Evolutionary conservation across 2,113 vertebrate species (phyloP), one percentile per base, ranked within the genome.

Genomic region (Perognathus longimembris): DNA sequence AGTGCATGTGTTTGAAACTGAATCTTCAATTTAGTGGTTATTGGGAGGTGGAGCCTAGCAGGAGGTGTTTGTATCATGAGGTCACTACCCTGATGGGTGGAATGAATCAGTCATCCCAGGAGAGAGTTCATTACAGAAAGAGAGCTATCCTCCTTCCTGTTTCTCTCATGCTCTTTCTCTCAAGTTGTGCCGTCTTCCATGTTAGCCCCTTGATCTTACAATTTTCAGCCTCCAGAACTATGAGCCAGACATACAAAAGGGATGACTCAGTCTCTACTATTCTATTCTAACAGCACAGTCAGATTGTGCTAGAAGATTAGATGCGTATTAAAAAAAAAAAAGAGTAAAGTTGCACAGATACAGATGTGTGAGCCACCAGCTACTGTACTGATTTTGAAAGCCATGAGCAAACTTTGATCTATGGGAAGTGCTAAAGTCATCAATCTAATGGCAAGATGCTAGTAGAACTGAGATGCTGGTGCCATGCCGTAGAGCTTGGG

Each of bases 321-420:
- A 40, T 54, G 24, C 69, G 26, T 73, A 77, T 22, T 30, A 26
- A 32, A 30, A 30, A 67, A 32, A 34, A 34, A 80, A 40, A 83
- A 76, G 24, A 61, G 8, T 69, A 82, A 93, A 59, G 20, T 38
- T 9, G 32, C 40, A 21, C 5, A 5, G 24, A 79, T 40, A 90
- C 26, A 77, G 38, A 76, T 79, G 90, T 59, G 66, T 79, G 59
- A 88, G 63, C 7, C 34, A 94, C 7, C 20, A 79, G 69, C 38
- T 86, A 38, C 57, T n/a, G 57, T 61, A 24, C 45, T 90, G 66
- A 92, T 85, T 95, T 89, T 66, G 24, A 88, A 95, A 92, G 93
- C 8, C 50, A 12, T 28, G 30, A 64, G 88, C 42, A 88, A 81
- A 54, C 26, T 76, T 90, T 54, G 64, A 94, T 54, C 70, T 17